Percentiles rank a stretch among this genome's conserved stretches.
Evolutionary conservation across 2,888 invertebrate species (phyloP).

Genomic region (Aricia artaxerxes): DNA sequence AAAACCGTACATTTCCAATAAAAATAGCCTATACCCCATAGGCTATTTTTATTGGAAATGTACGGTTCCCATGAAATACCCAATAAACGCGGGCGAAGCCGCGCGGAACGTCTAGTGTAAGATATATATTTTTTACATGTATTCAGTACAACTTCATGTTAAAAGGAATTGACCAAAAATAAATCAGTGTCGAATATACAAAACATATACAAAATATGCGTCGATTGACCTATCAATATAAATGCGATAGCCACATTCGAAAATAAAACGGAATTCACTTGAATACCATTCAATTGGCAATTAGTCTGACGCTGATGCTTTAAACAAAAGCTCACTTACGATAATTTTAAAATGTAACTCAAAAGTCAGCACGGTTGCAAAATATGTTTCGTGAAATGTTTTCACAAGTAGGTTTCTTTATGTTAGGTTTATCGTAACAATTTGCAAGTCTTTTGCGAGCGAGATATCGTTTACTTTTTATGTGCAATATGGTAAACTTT

Average conservation of each 20-base stretch:
- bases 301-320: neutral
- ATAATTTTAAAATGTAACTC: neutral
- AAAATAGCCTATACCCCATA: too few species aligned
- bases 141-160: neutral
- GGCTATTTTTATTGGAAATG: too few species aligned
- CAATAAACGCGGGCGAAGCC: too few species aligned
- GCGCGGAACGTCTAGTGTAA: too few species aligned
- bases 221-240: neutral
- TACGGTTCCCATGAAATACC: too few species aligned
- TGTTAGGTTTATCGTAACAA: constrained; percentile 22
- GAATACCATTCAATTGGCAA: neutral
- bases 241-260: neutral
- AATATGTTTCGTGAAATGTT: neutral
- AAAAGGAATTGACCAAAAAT: neutral
- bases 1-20: too few species aligned
- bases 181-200: neutral
- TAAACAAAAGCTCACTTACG: neutral
- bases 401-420: constrained; percentile 12
- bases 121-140: too few species aligned
- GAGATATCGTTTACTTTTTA: constrained; percentile 5
- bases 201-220: neutral
- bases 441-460: constrained; percentile 19
- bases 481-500: constrained; percentile 9
- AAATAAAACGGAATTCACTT: neutral
- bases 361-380: neutral